A percentile compares a stretch with the other conserved stretches of the same genome.
Evolutionary conservation across 2,113 vertebrate species (phyloP).

Genomic region (Hyaena hyaena): DNA sequence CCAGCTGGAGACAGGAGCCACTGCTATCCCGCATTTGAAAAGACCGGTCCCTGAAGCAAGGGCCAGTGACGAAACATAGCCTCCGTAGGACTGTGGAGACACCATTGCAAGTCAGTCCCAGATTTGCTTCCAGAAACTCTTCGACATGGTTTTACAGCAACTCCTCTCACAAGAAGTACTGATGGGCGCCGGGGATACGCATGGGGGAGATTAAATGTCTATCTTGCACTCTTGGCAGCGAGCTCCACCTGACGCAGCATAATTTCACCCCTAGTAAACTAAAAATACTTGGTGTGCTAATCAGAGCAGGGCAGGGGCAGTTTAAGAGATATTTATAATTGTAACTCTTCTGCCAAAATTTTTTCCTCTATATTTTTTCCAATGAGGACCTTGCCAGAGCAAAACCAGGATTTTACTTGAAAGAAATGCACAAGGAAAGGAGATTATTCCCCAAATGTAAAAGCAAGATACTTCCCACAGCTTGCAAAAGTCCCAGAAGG

Average conservation of each 20-base stretch:
- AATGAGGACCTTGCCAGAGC: slow-evolving; percentile 3
- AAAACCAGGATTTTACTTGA: slow-evolving; percentile 41
- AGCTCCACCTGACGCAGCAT: not conserved
- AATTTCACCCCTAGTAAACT: not conserved
- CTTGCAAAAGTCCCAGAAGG: slow-evolving; percentile 1
- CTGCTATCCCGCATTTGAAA: slow-evolving; percentile 97
- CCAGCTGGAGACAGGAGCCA: slow-evolving; percentile 98
- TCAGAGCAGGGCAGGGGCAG: not conserved
- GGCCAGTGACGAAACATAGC: slow-evolving; percentile 95
- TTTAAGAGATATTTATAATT: slow-evolving; percentile 3
- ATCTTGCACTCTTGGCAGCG: not conserved
- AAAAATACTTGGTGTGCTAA: slow-evolving; percentile 8
- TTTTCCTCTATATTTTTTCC: not conserved
- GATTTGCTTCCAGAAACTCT: not conserved
- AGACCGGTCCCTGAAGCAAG: slow-evolving; percentile 94
- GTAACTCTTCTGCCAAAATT: not conserved
- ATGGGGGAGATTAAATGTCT: not conserved
- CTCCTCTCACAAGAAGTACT: not conserved
- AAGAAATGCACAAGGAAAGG: not conserved
- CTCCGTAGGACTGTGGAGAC: slow-evolving; percentile 95
- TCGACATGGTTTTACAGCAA: not conserved
- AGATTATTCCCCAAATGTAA: slow-evolving; percentile 24
- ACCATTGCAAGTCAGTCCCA: slow-evolving; percentile 72
- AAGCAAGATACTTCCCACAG: not conserved
- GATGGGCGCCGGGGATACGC: not conserved